phyloP scores from a whole-genome alignment of 2,888 invertebrate species.

The Andrena praecox region DNA sequence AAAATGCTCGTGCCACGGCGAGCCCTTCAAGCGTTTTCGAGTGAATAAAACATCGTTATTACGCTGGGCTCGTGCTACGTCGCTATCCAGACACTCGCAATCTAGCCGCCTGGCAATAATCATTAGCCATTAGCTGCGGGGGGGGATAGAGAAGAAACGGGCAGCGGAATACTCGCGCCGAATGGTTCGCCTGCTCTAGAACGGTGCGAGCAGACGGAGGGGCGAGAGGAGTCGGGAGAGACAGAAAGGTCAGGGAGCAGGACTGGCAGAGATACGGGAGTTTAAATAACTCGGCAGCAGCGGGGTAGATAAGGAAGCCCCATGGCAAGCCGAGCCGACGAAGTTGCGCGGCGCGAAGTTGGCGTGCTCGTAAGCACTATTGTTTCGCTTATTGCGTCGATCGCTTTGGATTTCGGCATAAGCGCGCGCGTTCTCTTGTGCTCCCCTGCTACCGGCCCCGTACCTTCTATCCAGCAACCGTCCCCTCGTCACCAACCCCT shows the following conservation, averaged over 20 bases:
- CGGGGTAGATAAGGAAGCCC: constrained; percentile 72
- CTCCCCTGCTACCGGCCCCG: constrained; percentile 30
- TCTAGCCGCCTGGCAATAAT: constrained; percentile 61
- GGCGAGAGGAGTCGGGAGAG: constrained; percentile 22
- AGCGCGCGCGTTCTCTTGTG: constrained; percentile 47
- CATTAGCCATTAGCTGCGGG: constrained; percentile 63
- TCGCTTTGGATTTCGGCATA: constrained; percentile 76
- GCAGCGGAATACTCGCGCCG: constrained; percentile 46
- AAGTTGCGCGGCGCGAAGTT: constrained; percentile 72
- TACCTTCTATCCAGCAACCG: constrained; percentile 35
- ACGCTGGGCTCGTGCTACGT: constrained; percentile 10
- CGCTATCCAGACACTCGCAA: constrained; percentile 45
- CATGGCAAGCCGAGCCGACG: constrained; percentile 60
- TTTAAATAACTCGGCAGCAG: constrained; percentile 74
- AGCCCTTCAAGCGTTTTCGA: constrained; percentile 22
- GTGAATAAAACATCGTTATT: constrained; percentile 57
- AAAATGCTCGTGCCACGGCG: constrained; percentile 17
- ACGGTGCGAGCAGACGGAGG: neutral
- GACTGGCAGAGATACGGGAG: constrained; percentile 73
- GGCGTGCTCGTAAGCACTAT: constrained; percentile 74
- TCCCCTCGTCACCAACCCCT: constrained; percentile 6
- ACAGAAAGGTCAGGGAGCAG: constrained; percentile 27
- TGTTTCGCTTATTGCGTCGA: constrained; percentile 77
- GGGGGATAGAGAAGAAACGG: constrained; percentile 44
- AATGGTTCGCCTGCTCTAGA: constrained; percentile 27